A percentile compares a stretch with the other conserved stretches of the same genome.
Conservation (phyloP, 1,140 invertebrate genomes). For the Artemia franciscana region DNA sequence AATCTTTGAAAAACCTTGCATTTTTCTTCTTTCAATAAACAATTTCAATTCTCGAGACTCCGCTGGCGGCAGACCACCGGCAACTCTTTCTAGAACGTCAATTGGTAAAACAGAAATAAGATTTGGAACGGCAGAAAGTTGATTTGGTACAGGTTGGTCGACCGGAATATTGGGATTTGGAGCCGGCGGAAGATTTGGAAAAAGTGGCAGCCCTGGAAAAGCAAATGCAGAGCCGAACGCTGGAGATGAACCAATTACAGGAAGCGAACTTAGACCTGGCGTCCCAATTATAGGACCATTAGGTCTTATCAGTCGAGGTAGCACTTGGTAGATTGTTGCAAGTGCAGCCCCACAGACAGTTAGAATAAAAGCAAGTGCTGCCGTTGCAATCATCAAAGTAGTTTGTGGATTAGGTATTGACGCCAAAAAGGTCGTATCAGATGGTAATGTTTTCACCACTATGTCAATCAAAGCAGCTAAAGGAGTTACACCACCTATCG, state of each 20-base stretch:
- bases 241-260: background rate
- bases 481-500: background rate
- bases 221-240: background rate
- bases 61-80: too few relatives aligned
- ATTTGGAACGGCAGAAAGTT: too few relatives aligned
- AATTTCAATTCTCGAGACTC: too few relatives aligned
- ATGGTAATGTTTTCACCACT: background rate
- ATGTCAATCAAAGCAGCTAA: background rate
- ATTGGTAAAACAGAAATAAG: too few relatives aligned
- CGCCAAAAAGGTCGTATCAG: background rate
- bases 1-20: too few relatives aligned
- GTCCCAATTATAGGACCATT: background rate
- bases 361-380: background rate
- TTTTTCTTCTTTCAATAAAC: too few relatives aligned
- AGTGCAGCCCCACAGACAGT: background rate
- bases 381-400: background rate
- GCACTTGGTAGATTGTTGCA: background rate
- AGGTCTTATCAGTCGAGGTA: background rate
- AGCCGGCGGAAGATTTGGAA: background rate
- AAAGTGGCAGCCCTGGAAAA: background rate
- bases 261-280: background rate
- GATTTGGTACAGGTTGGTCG: too few relatives aligned
- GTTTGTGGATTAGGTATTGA: background rate
- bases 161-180: background rate
- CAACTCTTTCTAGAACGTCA: too few relatives aligned